phyloP scores from a whole-genome alignment of 2,888 invertebrate species.

The Philereme vetulata region DNA sequence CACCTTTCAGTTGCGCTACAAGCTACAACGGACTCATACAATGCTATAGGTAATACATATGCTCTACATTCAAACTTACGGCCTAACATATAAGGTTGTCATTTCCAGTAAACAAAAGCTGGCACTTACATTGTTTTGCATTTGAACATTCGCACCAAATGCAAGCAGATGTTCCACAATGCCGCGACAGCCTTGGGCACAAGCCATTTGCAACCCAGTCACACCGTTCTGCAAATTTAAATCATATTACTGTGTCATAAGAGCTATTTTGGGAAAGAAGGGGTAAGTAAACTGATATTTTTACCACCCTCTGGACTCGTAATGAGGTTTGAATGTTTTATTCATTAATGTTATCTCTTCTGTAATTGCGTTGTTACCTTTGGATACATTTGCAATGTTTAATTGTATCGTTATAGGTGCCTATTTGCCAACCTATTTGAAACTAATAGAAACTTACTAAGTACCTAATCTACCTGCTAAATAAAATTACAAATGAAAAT shows the following conservation, averaged over 20 bases:
- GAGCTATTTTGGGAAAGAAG: constrained; percentile 8
- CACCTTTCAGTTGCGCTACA: constrained; percentile 2
- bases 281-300: constrained; percentile 22
- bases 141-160: constrained; percentile 85
- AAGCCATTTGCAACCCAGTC: constrained; percentile 87
- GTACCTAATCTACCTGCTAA: no score
- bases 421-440: no score
- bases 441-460: no score
- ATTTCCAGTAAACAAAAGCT: background rate
- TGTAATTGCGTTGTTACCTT: constrained; percentile 34
- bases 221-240: constrained; percentile 83
- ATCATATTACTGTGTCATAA: constrained; percentile 13
- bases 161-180: constrained; percentile 87
- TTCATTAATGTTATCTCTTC: constrained; percentile 38
- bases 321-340: constrained; percentile 44
- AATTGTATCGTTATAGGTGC: constrained; percentile 17
- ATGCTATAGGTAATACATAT: background rate
- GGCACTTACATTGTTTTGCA: constrained; percentile 86
- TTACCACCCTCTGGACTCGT: constrained; percentile 19
- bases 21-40: background rate
- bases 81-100: background rate
- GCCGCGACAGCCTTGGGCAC: constrained; percentile 87
- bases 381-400: constrained; percentile 16
- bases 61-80: background rate
- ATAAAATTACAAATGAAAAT: no score